Evolutionary conservation across 2,113 vertebrate species (phyloP).

Genomic region (Protobothrops mucrosquamatus): DNA sequence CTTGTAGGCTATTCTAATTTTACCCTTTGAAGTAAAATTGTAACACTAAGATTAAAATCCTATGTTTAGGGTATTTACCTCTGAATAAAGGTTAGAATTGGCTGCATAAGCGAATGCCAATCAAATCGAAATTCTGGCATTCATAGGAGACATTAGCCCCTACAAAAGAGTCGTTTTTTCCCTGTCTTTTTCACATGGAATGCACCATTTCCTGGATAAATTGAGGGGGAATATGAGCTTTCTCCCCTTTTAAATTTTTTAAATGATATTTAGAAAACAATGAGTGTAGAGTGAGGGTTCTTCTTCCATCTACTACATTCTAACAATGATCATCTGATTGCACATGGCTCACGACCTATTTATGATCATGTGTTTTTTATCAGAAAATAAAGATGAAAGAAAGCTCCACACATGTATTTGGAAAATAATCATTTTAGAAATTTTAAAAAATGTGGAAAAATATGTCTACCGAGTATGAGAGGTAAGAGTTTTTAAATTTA

Average conservation of each 20-base stretch:
- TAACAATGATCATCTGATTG: background rate
- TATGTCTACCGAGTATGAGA: background rate
- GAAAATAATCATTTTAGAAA: background rate
- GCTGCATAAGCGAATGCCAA: background rate
- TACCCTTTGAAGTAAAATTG: background rate
- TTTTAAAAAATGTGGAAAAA: background rate
- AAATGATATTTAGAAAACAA: too few species aligned
- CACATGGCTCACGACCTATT: background rate
- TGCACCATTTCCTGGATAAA: background rate
- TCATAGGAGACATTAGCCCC: background rate
- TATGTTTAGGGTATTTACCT: background rate
- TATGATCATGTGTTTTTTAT: background rate
- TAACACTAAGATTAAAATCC: background rate
- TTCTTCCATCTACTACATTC: background rate
- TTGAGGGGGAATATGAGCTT: background rate
- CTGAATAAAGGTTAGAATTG: background rate
- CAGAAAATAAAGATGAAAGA: background rate
- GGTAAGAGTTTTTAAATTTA: background rate
- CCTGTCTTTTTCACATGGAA: background rate
- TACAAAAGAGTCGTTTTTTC: too few species aligned
- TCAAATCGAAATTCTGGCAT: background rate
- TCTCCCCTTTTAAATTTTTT: too few species aligned
- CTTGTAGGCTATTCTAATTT: background rate
- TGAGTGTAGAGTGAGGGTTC: background rate
- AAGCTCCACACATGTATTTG: background rate